Base-by-base conservation (phyloP, 1,140 invertebrate species). In the Idris sp. region DNA sequence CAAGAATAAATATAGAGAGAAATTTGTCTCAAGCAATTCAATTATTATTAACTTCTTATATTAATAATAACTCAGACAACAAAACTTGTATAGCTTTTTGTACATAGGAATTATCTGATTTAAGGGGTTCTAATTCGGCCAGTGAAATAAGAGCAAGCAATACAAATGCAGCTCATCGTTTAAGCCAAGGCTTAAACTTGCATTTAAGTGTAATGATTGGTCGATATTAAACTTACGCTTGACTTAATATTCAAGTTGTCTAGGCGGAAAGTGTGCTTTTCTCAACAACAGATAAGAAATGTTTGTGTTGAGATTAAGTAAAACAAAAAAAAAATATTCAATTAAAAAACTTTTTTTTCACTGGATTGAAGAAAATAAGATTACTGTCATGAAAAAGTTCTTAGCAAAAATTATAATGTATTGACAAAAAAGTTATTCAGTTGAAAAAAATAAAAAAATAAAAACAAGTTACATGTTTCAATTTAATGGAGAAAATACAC, bases 191-290 rank as follows among this genome's bases (percentile, higher is more conserved):
- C 44, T 73, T 72, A 72, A 72, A 35, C 68, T 35, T 49, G 68
- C 68, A 72, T 72, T 64, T 64, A 72, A 72, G 68, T 58, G 68
- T 64, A 64, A 72, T 72, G 68, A 72, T 72, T 64, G 43, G 58
- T 72, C 58, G 68, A 72, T 72, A 72, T 72, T 72, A 72, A 62
- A 64, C 68, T 72, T 72, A 49, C 68, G 68, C 68, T 72, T 49
- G 49, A 56, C 68, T 72, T 72, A 72, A 62, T 56, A 72, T 72
- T 72, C 58, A 72, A 72, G 68, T 62, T 72, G 49, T 72, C 58
- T 72, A 49, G n/a, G 15, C 51, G 25, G 35, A 49, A 41, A 49
- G 53, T 48, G 25, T 46, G 54, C 16, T 56, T 26, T 14, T 22
- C n/a, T n/a, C n/a, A n/a, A n/a, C n/a, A n/a, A n/a, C n/a, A n/a